These are phyloP conservation scores for Apistogramma diplotaenia DNA, from an alignment of 2,113 vertebrate species.

Conservation along the genomic window DNA sequence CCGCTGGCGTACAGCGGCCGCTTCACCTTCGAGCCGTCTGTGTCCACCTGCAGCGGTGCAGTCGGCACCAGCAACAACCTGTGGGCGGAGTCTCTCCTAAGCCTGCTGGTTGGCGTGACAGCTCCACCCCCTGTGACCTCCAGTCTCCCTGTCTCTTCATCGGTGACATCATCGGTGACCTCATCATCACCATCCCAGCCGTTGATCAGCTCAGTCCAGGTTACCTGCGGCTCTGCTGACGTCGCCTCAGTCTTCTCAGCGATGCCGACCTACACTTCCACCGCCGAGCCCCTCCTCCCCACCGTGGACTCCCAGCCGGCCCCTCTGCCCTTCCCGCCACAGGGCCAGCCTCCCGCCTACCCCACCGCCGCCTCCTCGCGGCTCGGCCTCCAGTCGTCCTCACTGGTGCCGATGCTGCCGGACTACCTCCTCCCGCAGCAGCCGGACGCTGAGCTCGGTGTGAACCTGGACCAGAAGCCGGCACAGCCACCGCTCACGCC, in stretches of 20 bases:
- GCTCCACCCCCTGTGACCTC: constrained; percentile 74
- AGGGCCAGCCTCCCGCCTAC: constrained; percentile 85
- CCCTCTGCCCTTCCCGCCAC: constrained; percentile 53
- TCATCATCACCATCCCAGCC: constrained; percentile 66
- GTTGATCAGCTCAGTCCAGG: constrained; percentile 77
- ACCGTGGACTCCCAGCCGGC: neutral
- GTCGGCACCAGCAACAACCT: constrained; percentile 64
- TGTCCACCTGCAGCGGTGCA: constrained; percentile 69
- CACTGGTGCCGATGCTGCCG: constrained; percentile 85
- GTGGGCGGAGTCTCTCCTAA: constrained; percentile 96
- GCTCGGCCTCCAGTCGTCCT: constrained; percentile 27
- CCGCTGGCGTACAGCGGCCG: constrained; percentile 92
- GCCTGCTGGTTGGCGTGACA: constrained; percentile 87
- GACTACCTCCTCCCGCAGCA: constrained; percentile 89
- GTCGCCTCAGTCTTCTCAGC: constrained; percentile 40
- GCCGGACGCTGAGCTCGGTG: constrained; percentile 65
- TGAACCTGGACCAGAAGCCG: constrained; percentile 61
- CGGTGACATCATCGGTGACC: constrained; percentile 59
- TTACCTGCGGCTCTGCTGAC: constrained; percentile 83
- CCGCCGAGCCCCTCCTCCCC: constrained; percentile 77
- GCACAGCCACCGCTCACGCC: constrained; percentile 88
- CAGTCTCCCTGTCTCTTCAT: constrained; percentile 72
- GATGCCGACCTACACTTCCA: constrained; percentile 79
- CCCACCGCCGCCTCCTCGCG: constrained; percentile 73
- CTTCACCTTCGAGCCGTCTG: constrained; percentile 87